Conservation (phyloP, 2,113 vertebrate species). For the Myiozetetes cayanensis region DNA sequence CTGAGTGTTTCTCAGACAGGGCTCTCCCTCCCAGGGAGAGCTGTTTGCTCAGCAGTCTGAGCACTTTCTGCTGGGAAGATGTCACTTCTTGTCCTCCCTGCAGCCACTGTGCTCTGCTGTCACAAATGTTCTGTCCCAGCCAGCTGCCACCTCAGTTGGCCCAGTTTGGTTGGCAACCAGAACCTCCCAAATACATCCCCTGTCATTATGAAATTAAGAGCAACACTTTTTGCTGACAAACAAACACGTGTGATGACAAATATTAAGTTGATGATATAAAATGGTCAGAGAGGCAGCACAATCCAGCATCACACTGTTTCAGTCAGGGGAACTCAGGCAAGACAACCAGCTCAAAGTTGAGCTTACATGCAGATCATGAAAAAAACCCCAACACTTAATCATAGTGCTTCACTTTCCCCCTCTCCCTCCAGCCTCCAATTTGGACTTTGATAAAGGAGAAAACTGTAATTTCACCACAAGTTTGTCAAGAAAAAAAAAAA, state of each 20-base stretch:
- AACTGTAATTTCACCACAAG: neutral
- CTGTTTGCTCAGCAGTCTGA: neutral
- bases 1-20: neutral
- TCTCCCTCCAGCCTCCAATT: accelerated
- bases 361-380: neutral
- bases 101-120: neutral
- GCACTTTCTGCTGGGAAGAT: neutral
- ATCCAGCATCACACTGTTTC: neutral
- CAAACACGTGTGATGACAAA: neutral
- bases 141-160: neutral
- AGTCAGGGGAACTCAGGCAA: neutral
- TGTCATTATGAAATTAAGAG: neutral
- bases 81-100: neutral
- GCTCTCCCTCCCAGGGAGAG: neutral
- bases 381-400: neutral
- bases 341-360: neutral
- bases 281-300: neutral
- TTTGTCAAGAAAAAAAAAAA: neutral
- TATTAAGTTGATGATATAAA: neutral
- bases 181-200: neutral
- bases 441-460: neutral
- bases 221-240: neutral
- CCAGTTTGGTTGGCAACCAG: neutral
- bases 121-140: neutral
- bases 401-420: neutral